These are phyloP conservation scores for Blastomussa wellsi DNA, from an alignment of 92 coral and sea anemone species.

Conservation along the genomic window DNA sequence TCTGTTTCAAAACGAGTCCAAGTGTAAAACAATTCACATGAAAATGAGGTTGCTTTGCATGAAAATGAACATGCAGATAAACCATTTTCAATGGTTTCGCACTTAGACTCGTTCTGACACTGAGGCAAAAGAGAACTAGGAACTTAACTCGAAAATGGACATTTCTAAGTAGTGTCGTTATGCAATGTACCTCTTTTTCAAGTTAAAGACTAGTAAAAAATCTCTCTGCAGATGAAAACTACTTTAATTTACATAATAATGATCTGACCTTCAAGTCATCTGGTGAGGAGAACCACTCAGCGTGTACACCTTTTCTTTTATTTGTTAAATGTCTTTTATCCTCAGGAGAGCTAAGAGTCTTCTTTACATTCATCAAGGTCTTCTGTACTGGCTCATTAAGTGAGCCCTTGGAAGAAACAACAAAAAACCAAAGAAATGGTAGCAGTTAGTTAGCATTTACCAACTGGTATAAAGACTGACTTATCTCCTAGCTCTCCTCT, in stretches of 20 bases:
- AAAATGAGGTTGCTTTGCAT: no score
- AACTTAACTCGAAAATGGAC: not conserved
- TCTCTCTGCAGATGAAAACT: not conserved
- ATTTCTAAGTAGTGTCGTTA: not conserved
- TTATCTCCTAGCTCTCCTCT: no score
- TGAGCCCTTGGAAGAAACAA: constrained; percentile 7
- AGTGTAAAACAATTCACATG: not conserved
- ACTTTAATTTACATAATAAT: not conserved
- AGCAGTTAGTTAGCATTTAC: not conserved
- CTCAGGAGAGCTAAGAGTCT: constrained; percentile 42
- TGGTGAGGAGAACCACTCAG: constrained; percentile 62
- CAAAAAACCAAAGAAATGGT: not conserved
- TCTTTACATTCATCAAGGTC: constrained; percentile 63
- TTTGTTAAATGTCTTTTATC: not conserved
- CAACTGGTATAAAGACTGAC: not conserved
- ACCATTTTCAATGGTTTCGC: no score
- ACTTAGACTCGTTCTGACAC: no score
- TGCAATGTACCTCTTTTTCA: not conserved
- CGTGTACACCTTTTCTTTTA: constrained; percentile 6
- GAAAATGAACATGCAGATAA: no score
- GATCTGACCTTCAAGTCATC: constrained; percentile 47
- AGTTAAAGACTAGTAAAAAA: not conserved
- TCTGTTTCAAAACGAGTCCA: not conserved
- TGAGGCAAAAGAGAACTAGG: no score
- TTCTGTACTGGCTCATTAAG: constrained; percentile 66